Evolutionary conservation across 2,888 invertebrate genomes (phyloP), one percentile per base, ranked within the genome.

Genomic region (Euproctis similis): DNA sequence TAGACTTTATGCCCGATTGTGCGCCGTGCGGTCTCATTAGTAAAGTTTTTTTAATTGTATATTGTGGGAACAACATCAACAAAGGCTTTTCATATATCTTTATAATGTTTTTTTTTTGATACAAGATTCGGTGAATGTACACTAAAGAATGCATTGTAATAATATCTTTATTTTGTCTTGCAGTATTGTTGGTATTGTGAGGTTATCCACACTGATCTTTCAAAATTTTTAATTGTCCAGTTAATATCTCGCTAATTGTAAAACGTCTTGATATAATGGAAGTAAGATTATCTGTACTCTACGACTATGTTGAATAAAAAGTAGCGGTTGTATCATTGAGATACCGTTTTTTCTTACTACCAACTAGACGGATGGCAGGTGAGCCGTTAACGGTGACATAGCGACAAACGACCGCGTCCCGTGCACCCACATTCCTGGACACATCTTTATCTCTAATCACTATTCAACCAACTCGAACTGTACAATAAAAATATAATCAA

Each of bases 401-500:
- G 55, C 53, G 56, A 57, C 49, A 50, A 51, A 42, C 53, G 43
- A 37, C 39, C 40, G 39, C 37, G 45, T 50, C 47, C 48, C 46
- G 48, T 45, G 43, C 39, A 40, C 44, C 59, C 52, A 58, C 66
- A 63, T 68, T 67, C 65, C 56, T 50, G 53, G 53, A 62, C 50
- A 58, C 60, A 59, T 54, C 53, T 54, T 57, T 57, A 59, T 42
- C 36, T 37, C 30, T 42, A 30, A 32, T 31, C 44, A 39, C 42
- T 41, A 31, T 25, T 10, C 34, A 45, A 28, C 44, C 39, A 34
- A 24, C 18, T 29, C 28, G 26, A 29, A 9, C 23, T 25, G 24
- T 38, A 26, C 20, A 36, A 36, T 20, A 27, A 28, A 14, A 14
- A 14, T 14, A 4, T 14, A 6, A 14, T 14, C 14, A 14, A 14